A percentile compares a stretch with the other conserved stretches of the same genome.
Evolutionary conservation across 2,113 vertebrate genomes (phyloP).

Genomic region (Pollimyrus isidori): DNA sequence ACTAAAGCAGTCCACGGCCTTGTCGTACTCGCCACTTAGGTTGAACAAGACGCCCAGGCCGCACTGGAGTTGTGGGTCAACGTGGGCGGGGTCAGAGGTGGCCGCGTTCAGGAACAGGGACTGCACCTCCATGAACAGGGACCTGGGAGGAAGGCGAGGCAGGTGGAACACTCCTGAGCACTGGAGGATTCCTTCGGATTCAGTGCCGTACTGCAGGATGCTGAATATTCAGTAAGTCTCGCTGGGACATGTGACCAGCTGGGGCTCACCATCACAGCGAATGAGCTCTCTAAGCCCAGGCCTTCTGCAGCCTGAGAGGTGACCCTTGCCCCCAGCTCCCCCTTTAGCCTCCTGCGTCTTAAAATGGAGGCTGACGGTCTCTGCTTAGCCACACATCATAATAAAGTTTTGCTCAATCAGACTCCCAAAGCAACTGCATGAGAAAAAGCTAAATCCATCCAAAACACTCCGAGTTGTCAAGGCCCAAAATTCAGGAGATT

Average conservation of each 20-base stretch:
- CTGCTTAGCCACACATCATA: background rate
- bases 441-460: background rate
- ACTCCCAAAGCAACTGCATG: background rate
- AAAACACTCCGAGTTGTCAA: background rate
- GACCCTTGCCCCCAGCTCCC: background rate
- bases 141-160: conserved; percentile 50
- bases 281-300: background rate
- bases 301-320: background rate
- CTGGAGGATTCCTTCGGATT: background rate
- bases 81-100: conserved; percentile 67
- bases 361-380: background rate
- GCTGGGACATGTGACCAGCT: background rate
- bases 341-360: background rate
- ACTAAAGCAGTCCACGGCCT: conserved; percentile 94
- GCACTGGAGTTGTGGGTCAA: conserved; percentile 94
- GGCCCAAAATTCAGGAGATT: background rate
- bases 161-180: background rate
- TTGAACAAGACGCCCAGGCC: conserved; percentile 96
- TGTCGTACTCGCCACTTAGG: conserved; percentile 92
- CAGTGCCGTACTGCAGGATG: background rate
- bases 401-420: background rate
- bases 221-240: background rate
- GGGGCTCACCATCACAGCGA: background rate
- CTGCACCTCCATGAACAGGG: conserved; percentile 83
- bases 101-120: conserved; percentile 85